These are phyloP conservation scores for Cantharis flavilabris DNA, from an alignment of 2,888 invertebrate genomes.

Conservation along the genomic window DNA sequence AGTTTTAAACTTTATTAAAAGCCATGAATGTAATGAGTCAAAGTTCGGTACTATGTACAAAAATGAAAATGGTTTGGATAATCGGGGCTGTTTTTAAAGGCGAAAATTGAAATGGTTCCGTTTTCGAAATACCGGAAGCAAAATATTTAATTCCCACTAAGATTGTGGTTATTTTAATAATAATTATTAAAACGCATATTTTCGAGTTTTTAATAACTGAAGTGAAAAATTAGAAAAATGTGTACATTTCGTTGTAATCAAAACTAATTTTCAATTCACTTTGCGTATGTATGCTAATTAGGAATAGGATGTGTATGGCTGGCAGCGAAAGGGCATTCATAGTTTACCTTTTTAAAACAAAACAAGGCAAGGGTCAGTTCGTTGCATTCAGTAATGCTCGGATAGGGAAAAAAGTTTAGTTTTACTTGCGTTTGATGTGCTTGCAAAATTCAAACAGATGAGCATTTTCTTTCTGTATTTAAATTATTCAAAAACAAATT, in stretches of 20 bases:
- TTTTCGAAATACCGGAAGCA: not conserved
- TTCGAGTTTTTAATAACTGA: not conserved
- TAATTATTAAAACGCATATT: not conserved
- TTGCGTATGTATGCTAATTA: constrained; percentile 54
- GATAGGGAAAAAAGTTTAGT: constrained; percentile 50
- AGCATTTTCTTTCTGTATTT: constrained; percentile 18
- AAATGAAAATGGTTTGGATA: not conserved
- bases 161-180: not conserved
- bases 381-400: constrained; percentile 43
- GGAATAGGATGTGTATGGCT: constrained; percentile 55
- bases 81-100: not conserved
- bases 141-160: not conserved
- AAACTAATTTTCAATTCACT: constrained; percentile 53
- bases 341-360: constrained; percentile 53
- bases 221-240: constrained; percentile 16
- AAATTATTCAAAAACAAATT: constrained; percentile 7
- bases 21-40: not conserved
- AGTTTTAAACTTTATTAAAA: not conserved
- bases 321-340: constrained; percentile 55
- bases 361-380: constrained; percentile 56
- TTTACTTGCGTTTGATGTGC: constrained; percentile 49
- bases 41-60: not conserved
- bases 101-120: not conserved
- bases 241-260: constrained; percentile 44
- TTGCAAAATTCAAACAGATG: constrained; percentile 26